Base-by-base conservation (phyloP, 92 coral and sea anemone genomes). In the Actinostola sp. region DNA sequence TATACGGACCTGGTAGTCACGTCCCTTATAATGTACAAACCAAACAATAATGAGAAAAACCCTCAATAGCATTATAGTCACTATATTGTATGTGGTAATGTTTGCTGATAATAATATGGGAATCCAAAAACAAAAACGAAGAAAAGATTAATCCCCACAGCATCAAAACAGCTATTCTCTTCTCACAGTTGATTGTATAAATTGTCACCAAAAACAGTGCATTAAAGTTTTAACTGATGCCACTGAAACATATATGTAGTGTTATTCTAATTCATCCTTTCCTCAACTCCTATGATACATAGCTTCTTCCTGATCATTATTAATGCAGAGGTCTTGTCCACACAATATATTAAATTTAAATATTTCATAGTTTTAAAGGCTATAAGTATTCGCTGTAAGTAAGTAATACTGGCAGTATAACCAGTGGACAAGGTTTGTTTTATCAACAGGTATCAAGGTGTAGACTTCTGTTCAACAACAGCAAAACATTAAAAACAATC, bases 301-400 rank as follows among this genome's bases (percentile, higher is more conserved):
- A n/a, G n/a, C n/a, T n/a, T n/a, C n/a, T 1, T 27, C 63, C 26
- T 57, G 36, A 57, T 21, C 27, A 57, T 19, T 30, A 57, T 57
- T 57, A 57, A 30, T 46, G 17, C 3, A 7, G 12, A 3, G 27
- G 36, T 29, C 17, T 26, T 19, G 24, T 57, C 36, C 13, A n/a
- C 3, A 6, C 38, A 57, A 20, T 57, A 57, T 57, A 27, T 27
- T 13, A 1, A 21, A 6, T 53, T 26, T 57, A 27, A 57, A 57
- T 57, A 57, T 57, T 57, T 57, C 28, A 57, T 57, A 57, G 39
- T 29, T 57, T 27, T 29, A 12, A 27, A 3, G 39, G 63, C 10
- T 57, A n/a, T n/a, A n/a, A 9, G 21, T 57, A 57, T 57, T 30
- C 28, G n/a, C n/a, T n/a, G n/a, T n/a, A n/a, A n/a, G 36, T 57